These are phyloP conservation scores for Noctuana brunneofusca DNA, from an alignment of 2,888 invertebrate genomes.

Conservation along the genomic window DNA sequence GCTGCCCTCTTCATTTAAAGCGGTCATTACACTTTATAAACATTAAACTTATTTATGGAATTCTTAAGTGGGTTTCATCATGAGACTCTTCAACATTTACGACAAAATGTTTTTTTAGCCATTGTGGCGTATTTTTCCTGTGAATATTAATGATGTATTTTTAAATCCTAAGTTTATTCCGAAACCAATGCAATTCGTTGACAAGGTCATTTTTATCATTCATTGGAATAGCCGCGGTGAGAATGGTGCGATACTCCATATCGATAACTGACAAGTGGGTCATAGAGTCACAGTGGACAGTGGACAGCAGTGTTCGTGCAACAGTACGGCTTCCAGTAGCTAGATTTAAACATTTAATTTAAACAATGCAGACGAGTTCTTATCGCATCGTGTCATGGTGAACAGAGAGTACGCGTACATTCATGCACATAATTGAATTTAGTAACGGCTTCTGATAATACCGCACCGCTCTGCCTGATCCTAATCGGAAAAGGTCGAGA, in stretches of 20 bases:
- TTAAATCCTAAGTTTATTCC: not conserved
- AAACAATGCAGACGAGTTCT: conserved; percentile 7
- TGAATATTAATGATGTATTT: not conserved
- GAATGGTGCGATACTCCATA: not conserved
- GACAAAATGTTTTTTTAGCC: not conserved
- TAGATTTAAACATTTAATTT: conserved; percentile 20
- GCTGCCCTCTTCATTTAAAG: not conserved
- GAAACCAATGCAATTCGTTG: not conserved
- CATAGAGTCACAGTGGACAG: not conserved
- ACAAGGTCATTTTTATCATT: conserved; percentile 1
- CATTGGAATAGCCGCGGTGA: no score
- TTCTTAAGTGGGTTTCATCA: not conserved
- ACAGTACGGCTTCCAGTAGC: conserved; percentile 19
- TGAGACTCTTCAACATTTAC: not conserved
- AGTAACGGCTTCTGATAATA: conserved; percentile 15
- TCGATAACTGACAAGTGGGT: conserved; percentile 22
- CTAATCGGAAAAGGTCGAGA: not conserved
- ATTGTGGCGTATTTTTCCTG: no score
- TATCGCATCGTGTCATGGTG: conserved; percentile 17
- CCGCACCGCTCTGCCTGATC: not conserved
- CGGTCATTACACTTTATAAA: not conserved
- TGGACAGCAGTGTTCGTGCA: not conserved
- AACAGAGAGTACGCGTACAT: not conserved
- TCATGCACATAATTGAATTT: conserved; percentile 23
- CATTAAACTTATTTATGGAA: not conserved